Evolutionary conservation across 30 jellyfish, hydroid and myxozoan species (phyloP), one percentile per base, ranked within the genome.

Genomic region (Aurelia sp.): DNA sequence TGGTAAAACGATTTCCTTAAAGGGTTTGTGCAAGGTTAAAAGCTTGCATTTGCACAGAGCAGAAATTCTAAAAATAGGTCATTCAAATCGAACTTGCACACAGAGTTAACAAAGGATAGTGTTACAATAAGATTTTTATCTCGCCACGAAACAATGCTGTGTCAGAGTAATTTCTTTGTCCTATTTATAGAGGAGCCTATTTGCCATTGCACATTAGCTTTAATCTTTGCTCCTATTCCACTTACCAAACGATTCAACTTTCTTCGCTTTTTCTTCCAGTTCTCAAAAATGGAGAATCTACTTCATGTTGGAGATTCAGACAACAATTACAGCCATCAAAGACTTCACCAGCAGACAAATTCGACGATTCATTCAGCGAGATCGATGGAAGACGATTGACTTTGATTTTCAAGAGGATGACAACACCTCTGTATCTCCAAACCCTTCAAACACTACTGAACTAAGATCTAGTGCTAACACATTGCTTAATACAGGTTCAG

Each of bases 201-300:
- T n/a, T n/a, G n/a, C n/a, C n/a, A n/a, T n/a, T n/a, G n/a, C n/a
- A n/a, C n/a, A n/a, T n/a, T n/a, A n/a, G n/a, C n/a, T n/a, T n/a
- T n/a, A 44, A 44, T 44, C 55, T 44, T 44, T 10, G 55, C 55
- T 11, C 13, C 55, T 4, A 3, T 44, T 44, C 55, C 55, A 44
- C 15, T 44, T 44, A 44, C 55, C 55, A 44, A 44, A 22, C 23
- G 71, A n/a, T 22, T n/a, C 33, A 61, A 61, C 8, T 12, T 61
- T 7, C 31, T 31, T 18, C 4, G 10, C 35, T 51, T 81, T 10
- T 53, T 16, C 19, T 63, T 31, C 41, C 82, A 84, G 93, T 31
- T 12, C 23, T 30, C 93, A 84, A 47, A 84, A 84, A 74, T 84
- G 93, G 93, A 76, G 87, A 41, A 73, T 73, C 16, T 73, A 84